A percentile compares a stretch with the other conserved stretches of the same genome.
phyloP scores from a whole-genome alignment of 2,888 invertebrate species.

The Luperina testacea region DNA sequence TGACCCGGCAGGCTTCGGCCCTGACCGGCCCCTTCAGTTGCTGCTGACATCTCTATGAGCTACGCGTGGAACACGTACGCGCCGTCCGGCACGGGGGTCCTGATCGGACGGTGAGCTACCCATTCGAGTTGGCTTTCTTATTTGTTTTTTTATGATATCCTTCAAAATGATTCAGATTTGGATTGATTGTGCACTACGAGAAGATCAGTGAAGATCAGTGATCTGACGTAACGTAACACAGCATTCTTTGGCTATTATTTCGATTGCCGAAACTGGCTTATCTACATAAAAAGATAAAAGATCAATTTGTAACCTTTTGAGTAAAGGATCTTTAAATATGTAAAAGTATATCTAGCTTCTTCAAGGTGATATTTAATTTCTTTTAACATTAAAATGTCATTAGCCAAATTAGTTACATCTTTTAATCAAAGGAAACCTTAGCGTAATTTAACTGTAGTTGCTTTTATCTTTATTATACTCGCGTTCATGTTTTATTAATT shows the following conservation, averaged over 20 bases:
- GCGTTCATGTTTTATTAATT: slow-evolving; percentile 41
- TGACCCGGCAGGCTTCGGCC: too few species aligned
- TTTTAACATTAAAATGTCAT: slow-evolving; percentile 15
- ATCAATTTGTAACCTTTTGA: background rate
- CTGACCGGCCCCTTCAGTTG: too few species aligned
- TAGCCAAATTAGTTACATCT: slow-evolving; percentile 1
- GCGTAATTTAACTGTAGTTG: slow-evolving; percentile 1
- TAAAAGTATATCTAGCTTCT: background rate
- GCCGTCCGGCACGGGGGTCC: too few species aligned
- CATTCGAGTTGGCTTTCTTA: too few species aligned
- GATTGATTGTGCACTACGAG: too few species aligned
- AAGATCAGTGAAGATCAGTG: too few species aligned
- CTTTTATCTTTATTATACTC: slow-evolving; percentile 27
- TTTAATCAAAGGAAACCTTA: slow-evolving; percentile 10
- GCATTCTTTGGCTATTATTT: background rate
- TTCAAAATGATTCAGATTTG: background rate
- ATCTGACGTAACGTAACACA: background rate
- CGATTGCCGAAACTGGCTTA: background rate
- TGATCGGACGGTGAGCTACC: too few species aligned
- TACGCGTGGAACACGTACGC: too few species aligned
- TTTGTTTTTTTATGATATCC: too few species aligned
- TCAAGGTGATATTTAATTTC: slow-evolving; percentile 2
- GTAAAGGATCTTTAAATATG: background rate
- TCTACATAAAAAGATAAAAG: background rate
- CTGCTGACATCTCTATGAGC: too few species aligned